These are phyloP conservation scores for Hydraecia micacea DNA, from an alignment of 2,888 invertebrate species.

Conservation along the genomic window DNA sequence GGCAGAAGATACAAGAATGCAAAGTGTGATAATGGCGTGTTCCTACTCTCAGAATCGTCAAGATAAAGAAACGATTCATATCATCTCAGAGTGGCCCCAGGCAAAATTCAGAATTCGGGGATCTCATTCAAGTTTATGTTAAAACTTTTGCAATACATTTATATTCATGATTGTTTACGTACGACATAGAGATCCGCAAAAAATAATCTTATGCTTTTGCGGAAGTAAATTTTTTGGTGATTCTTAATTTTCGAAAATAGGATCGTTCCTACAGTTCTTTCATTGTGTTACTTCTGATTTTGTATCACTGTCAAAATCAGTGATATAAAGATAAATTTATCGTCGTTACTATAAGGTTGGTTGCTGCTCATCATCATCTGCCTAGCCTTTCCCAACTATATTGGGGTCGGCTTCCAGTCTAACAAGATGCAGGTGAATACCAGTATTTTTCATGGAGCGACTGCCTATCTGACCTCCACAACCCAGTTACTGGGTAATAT, in stretches of 20 bases:
- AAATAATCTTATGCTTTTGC: neutral
- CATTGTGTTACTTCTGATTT: neutral
- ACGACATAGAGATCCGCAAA: neutral
- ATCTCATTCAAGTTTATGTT: conserved; percentile 1
- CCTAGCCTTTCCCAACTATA: neutral
- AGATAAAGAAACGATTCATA: neutral
- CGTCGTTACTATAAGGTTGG: neutral
- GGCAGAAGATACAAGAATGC: too few species aligned
- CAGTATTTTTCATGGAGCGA: neutral
- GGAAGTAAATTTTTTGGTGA: neutral
- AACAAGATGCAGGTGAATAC: neutral
- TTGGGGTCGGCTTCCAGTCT: neutral
- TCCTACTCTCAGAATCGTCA: neutral
- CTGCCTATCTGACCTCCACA: neutral
- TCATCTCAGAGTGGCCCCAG: neutral
- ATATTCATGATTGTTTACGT: conserved; percentile 12
- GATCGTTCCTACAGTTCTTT: neutral
- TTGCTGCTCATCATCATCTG: neutral
- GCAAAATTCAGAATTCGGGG: neutral
- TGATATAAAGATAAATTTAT: too few species aligned
- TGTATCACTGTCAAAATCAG: neutral
- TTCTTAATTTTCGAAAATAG: neutral
- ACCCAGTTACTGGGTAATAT: neutral
- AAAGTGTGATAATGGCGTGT: neutral
- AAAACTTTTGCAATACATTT: conserved; percentile 6